A percentile compares a stretch with the other conserved stretches of the same genome.
phyloP scores from a whole-genome alignment of 2,888 invertebrate genomes.

The Acleris sparsana region DNA sequence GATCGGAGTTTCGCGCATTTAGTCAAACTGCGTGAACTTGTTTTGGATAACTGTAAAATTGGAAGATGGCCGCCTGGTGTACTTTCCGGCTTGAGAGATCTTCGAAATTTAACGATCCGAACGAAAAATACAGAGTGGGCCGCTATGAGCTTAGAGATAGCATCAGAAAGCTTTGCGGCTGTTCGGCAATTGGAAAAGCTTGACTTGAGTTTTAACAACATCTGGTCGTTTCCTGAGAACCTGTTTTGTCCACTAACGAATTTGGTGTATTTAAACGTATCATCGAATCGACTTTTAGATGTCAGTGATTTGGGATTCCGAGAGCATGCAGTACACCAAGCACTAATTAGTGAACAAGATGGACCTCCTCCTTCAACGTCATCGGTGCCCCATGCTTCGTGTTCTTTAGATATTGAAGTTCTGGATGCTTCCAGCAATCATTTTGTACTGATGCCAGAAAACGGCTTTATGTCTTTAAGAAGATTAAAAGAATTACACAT shows the following conservation, averaged over 20 bases:
- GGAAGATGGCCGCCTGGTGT: conserved; percentile 92
- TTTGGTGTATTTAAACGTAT: conserved; percentile 91
- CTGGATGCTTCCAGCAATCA: conserved; percentile 93
- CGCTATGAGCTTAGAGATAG: conserved; percentile 92
- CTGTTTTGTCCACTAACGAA: conserved; percentile 92
- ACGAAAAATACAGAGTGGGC: conserved; percentile 94
- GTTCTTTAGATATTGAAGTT: conserved; percentile 91
- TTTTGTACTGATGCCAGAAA: conserved; percentile 91
- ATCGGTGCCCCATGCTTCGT: conserved; percentile 80
- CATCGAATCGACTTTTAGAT: conserved; percentile 94
- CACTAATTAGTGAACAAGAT: conserved; percentile 85
- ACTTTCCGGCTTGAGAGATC: conserved; percentile 90
- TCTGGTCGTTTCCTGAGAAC: conserved; percentile 94
- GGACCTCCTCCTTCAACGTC: conserved; percentile 68
- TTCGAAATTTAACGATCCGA: conserved; percentile 92
- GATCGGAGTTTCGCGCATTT: conserved; percentile 91
- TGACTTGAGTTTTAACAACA: conserved; percentile 94
- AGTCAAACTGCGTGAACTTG: conserved; percentile 89
- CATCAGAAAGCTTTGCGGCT: conserved; percentile 89
- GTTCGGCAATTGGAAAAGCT: conserved; percentile 91
- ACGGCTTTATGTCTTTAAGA: conserved; percentile 91
- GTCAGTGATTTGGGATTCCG: conserved; percentile 93
- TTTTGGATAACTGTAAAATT: conserved; percentile 94
- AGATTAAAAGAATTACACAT: conserved; percentile 91
- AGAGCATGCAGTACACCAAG: conserved; percentile 87